Evolutionary conservation across 2,113 vertebrate genomes (phyloP), one percentile per base, ranked within the genome.

Genomic region (Ranitomeya imitator): DNA sequence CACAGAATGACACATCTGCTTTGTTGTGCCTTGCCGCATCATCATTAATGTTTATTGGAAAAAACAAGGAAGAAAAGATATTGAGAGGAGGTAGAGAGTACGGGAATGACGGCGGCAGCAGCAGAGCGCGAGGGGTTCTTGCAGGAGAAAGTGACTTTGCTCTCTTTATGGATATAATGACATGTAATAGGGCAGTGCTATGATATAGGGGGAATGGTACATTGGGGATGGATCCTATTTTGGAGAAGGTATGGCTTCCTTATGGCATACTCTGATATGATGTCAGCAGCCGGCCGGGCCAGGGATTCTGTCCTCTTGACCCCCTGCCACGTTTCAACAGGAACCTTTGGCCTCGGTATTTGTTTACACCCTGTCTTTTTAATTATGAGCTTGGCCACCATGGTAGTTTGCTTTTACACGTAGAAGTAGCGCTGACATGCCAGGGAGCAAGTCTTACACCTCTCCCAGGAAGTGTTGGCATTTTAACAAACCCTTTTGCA

Each of bases 331-430:
- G 83, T 82, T 63, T 57, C 57, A 88, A 83, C n/a, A 23, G 23
- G 86, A 88, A 55, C 23, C 51, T 54, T 15, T 14, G 26, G 10
- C 9, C 69, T 3, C 7, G 5, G 19, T 37, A 37, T 19, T 6
- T 77, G 54, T 86, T 86, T 76, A 65, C 85, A 69, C 77, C 21
- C 57, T 84, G 8, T 84, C 60, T 65, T 78, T 31, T 78, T 79
- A 55, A 57, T 76, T 78, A 78, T n/a, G 7, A 61, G 67, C 15
- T 37, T 65, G 55, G 55, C 63, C 51, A n/a, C 2, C 2, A 18
- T 52, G 0, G 2, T 31, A 31, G 37, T 14, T 67, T 15, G 12
- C 37, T 85, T n/a, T 60, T 60, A 73, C 6, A 51, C 52, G 5
- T 2, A 71, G 65, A 26, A 57, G 15, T 15, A 61, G 26, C 54